phyloP scores from a whole-genome alignment of 2,888 invertebrate genomes.

The Ferrisia virgata region DNA sequence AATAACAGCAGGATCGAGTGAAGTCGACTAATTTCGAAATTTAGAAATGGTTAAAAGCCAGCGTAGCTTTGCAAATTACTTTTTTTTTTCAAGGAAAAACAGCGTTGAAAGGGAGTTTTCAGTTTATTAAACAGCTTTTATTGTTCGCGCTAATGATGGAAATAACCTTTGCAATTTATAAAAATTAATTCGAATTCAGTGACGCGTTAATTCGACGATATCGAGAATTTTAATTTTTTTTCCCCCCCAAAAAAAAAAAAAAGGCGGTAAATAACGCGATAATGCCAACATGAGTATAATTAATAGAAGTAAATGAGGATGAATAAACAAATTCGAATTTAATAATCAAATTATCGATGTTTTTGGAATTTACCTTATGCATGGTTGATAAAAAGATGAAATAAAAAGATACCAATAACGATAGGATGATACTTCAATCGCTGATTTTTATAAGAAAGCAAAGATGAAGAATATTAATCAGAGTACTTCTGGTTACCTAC shows the following conservation, averaged over 20 bases:
- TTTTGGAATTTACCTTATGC: too few relatives aligned
- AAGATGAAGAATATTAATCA: too few relatives aligned
- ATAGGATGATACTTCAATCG: too few relatives aligned
- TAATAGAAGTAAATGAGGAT: neutral
- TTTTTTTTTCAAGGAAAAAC: neutral
- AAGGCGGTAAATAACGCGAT: neutral
- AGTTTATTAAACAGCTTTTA: neutral
- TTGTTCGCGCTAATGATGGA: neutral
- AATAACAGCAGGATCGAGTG: too few relatives aligned
- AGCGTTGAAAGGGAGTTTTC: neutral
- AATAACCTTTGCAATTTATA: neutral
- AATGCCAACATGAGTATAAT: neutral
- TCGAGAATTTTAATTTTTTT: neutral
- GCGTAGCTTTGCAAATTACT: neutral
- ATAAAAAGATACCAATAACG: too few relatives aligned
- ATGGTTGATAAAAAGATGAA: too few relatives aligned
- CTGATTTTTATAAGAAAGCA: too few relatives aligned
- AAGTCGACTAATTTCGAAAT: too few relatives aligned
- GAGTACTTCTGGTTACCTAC: too few relatives aligned
- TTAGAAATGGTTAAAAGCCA: neutral
- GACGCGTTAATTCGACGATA: slow-evolving; percentile 40
- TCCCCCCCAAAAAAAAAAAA: neutral
- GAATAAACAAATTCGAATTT: neutral
- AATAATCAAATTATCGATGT: neutral
- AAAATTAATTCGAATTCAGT: slow-evolving; percentile 38